A percentile compares a stretch with the other conserved stretches of the same genome.
phyloP scores from a whole-genome alignment of 2,888 invertebrate genomes.

The Bunonema sp. region DNA sequence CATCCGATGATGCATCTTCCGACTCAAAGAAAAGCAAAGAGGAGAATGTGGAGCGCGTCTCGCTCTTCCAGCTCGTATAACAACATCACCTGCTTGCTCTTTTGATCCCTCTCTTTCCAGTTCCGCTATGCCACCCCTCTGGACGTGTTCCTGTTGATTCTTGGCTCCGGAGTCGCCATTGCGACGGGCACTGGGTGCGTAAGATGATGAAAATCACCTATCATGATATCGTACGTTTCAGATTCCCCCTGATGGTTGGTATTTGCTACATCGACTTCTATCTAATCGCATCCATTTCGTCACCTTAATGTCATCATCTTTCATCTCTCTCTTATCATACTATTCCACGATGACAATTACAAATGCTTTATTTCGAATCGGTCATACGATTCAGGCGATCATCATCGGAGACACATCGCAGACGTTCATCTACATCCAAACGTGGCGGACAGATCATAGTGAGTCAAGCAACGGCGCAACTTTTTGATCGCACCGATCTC shows the following conservation, averaged over 20 bases:
- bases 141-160: constrained; percentile 19
- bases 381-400: constrained; percentile 3
- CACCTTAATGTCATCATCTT: no score
- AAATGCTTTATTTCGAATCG: no score
- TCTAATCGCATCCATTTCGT: no score
- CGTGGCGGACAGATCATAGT: constrained; percentile 1
- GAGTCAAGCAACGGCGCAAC: background rate
- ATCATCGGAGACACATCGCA: constrained; percentile 18
- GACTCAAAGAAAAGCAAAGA: no score
- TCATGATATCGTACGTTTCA: background rate
- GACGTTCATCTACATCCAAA: constrained; percentile 15
- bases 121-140: constrained; percentile 21
- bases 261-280: no score
- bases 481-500: background rate
- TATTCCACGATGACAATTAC: no score
- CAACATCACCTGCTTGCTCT: no score
- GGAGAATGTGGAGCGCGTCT: no score
- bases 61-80: no score
- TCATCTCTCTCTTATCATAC: no score
- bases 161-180: constrained; percentile 21
- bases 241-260: background rate
- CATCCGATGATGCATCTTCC: no score
- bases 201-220: no score
- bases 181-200: constrained; percentile 29
- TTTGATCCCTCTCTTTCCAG: constrained; percentile 6